Base-by-base conservation (phyloP, 1,140 invertebrate genomes). In the Galendromus occidentalis region DNA sequence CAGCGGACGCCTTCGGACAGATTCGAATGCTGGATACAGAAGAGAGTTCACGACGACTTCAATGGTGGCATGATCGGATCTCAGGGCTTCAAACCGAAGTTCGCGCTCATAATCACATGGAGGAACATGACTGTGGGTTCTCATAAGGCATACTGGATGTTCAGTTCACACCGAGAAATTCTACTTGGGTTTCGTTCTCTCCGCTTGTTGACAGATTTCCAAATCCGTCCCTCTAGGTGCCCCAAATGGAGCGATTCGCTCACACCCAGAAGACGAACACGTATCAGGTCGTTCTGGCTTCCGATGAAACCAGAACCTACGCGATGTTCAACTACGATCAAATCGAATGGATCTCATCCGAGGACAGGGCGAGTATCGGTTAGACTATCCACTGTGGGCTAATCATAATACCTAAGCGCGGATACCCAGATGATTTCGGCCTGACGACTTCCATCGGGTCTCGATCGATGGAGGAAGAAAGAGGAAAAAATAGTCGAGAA, bases 301-400 rank as follows among this genome's bases (percentile, higher is more conserved):
- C 92, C 0, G 91, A 95, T 75, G 91, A 94, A 79, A 88, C 92
- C 6, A 85, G 86, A 70, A 90, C 90, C 0, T 97, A 94, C 70
- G 88, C 84, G 0, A 91, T 97, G 25, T 94, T 91, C 74, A 96
- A 96, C 76, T 97, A 96, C 73, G 80, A 84, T 2, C 82, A 88
- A 55, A 81, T 96, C 44, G 83, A 85, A 69, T 96, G 91, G 91
- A 88, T 86, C 1, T 84, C 84, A 18, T 59, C 51, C 5, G 51
- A 59, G 9, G 51, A 59, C 22, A 1, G 51, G 51, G 51, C 25
- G 25, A 47, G 28, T 28, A 14, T n/a, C 12, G 12, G 42, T 44
- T 44, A 44, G 12, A 44, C 12, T 44, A 44, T n/a, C n/a, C n/a
- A n/a, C n/a, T n/a, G n/a, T n/a, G n/a, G n/a, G n/a, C n/a, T n/a